These are phyloP conservation scores for Gorsachius magnificus DNA, from an alignment of 2,797 vertebrate species.

Conservation along the genomic window DNA sequence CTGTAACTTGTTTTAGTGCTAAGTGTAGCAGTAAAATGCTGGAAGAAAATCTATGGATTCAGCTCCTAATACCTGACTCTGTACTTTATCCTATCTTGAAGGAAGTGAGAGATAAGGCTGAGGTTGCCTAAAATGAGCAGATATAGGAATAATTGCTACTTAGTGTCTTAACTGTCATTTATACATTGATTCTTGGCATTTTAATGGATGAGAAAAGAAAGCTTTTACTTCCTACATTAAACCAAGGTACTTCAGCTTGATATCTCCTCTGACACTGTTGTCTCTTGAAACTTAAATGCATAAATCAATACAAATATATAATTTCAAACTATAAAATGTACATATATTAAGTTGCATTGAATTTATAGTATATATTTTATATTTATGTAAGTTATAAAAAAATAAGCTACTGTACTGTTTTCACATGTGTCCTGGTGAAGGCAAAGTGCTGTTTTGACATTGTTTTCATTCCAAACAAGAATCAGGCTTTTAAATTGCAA, in stretches of 20 bases:
- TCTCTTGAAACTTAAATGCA: background rate
- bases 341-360: background rate
- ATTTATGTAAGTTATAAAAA: background rate
- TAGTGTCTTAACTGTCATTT: conserved; percentile 53
- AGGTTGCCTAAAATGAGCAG: conserved; percentile 17
- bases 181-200: conserved; percentile 28
- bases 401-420: background rate
- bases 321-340: background rate
- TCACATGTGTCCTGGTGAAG: background rate
- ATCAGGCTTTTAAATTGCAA: background rate
- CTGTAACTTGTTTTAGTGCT: conserved; percentile 44
- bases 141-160: conserved; percentile 47
- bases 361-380: background rate
- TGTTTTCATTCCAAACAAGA: background rate
- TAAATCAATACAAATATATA: background rate
- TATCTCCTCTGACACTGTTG: background rate
- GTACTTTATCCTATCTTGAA: conserved; percentile 43
- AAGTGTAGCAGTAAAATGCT: conserved; percentile 35
- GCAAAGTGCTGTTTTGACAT: background rate
- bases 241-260: background rate
- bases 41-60: conserved; percentile 36
- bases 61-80: conserved; percentile 16
- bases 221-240: conserved; percentile 17
- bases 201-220: conserved; percentile 43
- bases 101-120: conserved; percentile 42